Percentiles rank a stretch among this genome's conserved stretches.
Conservation (phyloP, 2,797 vertebrate species). For the Loris lydekkerianus region DNA sequence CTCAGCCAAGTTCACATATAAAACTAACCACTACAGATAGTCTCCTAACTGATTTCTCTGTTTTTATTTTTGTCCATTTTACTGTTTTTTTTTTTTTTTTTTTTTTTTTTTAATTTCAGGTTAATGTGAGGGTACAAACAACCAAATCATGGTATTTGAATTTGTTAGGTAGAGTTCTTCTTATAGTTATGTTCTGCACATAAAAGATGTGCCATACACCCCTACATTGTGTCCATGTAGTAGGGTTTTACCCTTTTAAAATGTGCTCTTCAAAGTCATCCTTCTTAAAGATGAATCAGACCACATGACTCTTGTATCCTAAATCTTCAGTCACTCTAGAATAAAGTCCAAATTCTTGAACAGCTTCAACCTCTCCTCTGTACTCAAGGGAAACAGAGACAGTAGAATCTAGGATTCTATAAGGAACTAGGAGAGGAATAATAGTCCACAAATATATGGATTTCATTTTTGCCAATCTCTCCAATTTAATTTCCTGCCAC, state of each 20-base stretch:
- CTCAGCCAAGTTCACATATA: not conserved
- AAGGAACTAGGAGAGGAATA: not conserved
- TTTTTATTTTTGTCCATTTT: not conserved
- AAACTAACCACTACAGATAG: not conserved
- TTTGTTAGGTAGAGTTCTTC: too few relatives aligned
- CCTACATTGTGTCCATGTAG: too few relatives aligned
- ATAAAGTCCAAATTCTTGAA: constrained; percentile 5
- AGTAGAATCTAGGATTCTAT: not conserved
- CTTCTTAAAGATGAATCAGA: not conserved
- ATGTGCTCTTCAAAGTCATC: not conserved
- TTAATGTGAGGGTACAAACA: too few relatives aligned
- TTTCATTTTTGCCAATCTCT: not conserved
- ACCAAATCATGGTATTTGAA: too few relatives aligned
- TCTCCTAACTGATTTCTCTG: not conserved
- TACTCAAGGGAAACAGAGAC: not conserved
- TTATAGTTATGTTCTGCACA: too few relatives aligned
- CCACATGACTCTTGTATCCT: not conserved
- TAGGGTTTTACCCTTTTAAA: not conserved
- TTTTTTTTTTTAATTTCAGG: too few relatives aligned
- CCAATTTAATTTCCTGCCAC: not conserved
- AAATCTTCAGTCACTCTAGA: not conserved
- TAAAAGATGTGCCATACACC: too few relatives aligned
- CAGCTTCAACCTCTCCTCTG: too few relatives aligned
- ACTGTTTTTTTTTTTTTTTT: too few relatives aligned
- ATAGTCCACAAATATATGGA: not conserved